These are phyloP conservation scores for Patella pellucida DNA, from an alignment of 2,888 invertebrate genomes.

Conservation along the genomic window DNA sequence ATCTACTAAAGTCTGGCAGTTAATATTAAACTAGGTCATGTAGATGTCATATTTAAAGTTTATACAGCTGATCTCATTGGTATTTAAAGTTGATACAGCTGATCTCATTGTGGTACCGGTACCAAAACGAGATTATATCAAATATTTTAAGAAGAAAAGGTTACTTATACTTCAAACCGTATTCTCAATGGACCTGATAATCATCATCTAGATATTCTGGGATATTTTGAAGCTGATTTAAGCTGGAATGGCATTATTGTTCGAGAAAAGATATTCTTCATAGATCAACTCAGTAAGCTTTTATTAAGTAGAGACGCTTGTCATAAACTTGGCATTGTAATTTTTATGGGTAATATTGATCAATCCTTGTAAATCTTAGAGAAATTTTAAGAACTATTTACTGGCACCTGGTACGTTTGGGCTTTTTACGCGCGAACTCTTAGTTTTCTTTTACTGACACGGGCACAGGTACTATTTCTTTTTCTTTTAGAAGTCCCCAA, in stretches of 20 bases:
- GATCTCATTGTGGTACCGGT: conserved; percentile 12
- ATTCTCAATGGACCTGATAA: conserved; percentile 14
- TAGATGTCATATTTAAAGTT: conserved; percentile 10
- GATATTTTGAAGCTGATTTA: background rate
- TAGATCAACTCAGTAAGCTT: background rate
- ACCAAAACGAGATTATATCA: background rate
- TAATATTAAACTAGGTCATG: background rate
- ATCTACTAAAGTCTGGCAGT: background rate
- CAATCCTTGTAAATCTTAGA: background rate
- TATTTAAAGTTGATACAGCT: no score
- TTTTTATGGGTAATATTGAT: background rate
- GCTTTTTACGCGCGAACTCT: no score
- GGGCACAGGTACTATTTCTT: no score
- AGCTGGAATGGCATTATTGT: background rate
- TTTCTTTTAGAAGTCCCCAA: no score
- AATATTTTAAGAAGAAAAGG: background rate
- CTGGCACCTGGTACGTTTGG: no score
- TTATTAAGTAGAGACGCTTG: conserved; percentile 16
- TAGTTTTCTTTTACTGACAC: no score
- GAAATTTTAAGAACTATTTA: conserved; percentile 24
- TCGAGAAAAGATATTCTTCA: conserved; percentile 1
- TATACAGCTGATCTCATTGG: no score
- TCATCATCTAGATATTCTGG: background rate
- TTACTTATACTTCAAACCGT: conserved; percentile 7
- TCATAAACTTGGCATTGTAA: background rate